Evolutionary conservation across 2,888 invertebrate species (phyloP).

Genomic region (Apodemia zela): DNA sequence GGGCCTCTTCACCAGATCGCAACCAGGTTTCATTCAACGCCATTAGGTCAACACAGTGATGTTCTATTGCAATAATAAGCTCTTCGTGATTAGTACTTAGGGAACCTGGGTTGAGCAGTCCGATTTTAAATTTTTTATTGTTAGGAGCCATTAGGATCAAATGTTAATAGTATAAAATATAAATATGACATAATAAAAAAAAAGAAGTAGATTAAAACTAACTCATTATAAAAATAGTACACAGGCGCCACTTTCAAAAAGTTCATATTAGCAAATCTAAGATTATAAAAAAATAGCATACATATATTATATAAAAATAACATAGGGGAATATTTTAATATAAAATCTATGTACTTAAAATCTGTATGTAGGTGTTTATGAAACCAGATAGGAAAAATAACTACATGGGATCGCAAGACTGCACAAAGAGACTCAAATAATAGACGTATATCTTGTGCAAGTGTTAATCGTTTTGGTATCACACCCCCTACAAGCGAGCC

Average conservation of each 20-base stretch:
- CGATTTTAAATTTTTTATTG: slow-evolving; percentile 4
- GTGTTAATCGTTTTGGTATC: neutral
- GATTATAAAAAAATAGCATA: neutral
- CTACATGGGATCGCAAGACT: neutral
- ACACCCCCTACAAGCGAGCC: neutral
- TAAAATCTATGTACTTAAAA: neutral
- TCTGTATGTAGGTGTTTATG: neutral
- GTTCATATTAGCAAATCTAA: neutral
- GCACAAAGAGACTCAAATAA: neutral
- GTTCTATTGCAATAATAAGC: slow-evolving; percentile 22
- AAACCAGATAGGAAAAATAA: neutral
- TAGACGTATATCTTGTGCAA: neutral
- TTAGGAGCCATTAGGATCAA: neutral
- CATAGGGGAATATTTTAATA: neutral
- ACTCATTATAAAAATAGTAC: neutral
- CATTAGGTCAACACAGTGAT: slow-evolving; percentile 23
- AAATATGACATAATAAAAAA: too few relatives aligned
- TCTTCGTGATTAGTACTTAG: slow-evolving; percentile 24
- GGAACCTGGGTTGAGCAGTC: slow-evolving; percentile 21
- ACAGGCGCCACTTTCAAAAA: too few relatives aligned
- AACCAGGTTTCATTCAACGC: slow-evolving; percentile 27
- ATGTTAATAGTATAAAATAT: neutral
- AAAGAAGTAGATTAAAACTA: neutral
- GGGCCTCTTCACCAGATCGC: slow-evolving; percentile 4
- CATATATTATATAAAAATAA: neutral